Conservation (phyloP, 2,113 vertebrate species). For the Neopipo cinnamomea region DNA sequence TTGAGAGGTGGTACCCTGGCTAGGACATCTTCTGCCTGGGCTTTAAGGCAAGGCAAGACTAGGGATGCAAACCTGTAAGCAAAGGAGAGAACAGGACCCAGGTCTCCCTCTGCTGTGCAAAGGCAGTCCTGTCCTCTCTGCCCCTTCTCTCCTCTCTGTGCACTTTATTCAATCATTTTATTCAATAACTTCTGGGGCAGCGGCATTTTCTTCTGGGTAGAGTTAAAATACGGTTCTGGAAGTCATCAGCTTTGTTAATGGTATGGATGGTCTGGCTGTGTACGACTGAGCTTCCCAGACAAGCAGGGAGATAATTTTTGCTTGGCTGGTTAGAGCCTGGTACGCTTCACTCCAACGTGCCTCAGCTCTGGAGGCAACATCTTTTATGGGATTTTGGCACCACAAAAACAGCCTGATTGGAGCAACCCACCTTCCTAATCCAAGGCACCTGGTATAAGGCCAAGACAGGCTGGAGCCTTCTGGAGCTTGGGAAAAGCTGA, state of each 20-base stretch:
- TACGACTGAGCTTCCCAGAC: not conserved
- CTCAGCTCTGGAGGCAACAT: not conserved
- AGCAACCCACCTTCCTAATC: not conserved
- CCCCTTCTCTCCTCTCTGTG: not conserved
- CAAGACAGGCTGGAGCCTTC: not conserved
- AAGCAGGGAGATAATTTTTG: not conserved
- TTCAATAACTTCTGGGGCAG: not conserved
- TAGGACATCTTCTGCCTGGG: not conserved
- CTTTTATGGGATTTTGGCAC: not conserved
- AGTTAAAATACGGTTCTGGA: not conserved
- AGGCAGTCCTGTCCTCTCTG: not conserved
- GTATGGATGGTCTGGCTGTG: not conserved
- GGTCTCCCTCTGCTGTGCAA: not conserved
- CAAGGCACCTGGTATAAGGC: not conserved
- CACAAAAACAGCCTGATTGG: not conserved
- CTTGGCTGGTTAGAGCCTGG: not conserved
- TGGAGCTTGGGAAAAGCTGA: not conserved
- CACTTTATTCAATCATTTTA: not conserved
- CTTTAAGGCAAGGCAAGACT: not conserved
- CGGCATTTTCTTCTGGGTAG: not conserved
- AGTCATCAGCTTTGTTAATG: not conserved
- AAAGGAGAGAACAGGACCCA: not conserved
- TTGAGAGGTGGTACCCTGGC: not conserved
- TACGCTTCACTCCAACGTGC: rapidly evolving
- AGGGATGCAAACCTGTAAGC: not conserved